phyloP scores from a whole-genome alignment of 2,113 vertebrate species.

The Malaclemys terrapin region DNA sequence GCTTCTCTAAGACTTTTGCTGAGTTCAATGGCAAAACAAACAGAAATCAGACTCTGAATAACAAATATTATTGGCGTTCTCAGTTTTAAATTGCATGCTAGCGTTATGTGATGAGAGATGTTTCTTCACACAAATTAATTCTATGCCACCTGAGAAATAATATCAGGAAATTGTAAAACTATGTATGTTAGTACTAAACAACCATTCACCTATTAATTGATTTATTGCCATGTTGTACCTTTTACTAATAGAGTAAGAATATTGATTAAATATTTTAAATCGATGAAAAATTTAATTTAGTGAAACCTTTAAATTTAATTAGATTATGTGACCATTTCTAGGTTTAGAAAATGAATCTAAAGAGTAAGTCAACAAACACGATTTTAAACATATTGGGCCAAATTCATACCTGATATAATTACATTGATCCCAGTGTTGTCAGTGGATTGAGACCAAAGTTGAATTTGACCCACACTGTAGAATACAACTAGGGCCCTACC shows the following conservation, averaged over 20 bases:
- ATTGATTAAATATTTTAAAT: background rate
- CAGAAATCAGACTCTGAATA: background rate
- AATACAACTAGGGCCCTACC: background rate
- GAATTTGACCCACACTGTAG: background rate
- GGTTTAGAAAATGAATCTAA: background rate
- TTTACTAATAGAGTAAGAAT: background rate
- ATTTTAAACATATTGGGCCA: rapidly evolving
- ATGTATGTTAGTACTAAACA: background rate
- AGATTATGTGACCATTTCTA: background rate
- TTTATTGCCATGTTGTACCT: background rate
- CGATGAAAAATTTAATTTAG: background rate
- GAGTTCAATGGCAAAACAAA: background rate
- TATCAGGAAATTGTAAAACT: background rate
- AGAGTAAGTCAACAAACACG: background rate
- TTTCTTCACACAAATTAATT: background rate
- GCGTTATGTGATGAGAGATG: background rate
- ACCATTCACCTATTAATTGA: background rate
- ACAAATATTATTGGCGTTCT: background rate
- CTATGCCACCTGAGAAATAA: background rate
- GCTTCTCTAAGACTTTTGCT: background rate
- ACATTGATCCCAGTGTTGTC: background rate
- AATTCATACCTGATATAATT: background rate
- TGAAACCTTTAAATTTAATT: background rate
- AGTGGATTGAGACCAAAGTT: background rate
- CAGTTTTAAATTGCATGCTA: background rate